A percentile compares a stretch with the other conserved stretches of the same genome.
Conservation (phyloP, 2,888 invertebrate genomes). For the Drosophila pullipes region DNA sequence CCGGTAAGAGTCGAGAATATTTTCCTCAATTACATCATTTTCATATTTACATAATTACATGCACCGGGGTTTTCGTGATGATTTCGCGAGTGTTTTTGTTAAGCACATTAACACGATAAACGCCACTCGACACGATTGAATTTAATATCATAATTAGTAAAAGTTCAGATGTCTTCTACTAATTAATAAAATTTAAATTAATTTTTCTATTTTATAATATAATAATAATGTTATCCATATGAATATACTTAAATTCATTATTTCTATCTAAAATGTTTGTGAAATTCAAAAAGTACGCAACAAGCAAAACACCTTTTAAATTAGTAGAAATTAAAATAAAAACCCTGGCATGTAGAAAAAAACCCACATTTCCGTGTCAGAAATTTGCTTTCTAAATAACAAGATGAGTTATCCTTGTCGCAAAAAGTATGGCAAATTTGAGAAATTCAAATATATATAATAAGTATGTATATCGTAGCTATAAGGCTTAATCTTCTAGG, state of each 20-base stretch:
- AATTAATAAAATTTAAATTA: neutral
- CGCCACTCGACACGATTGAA: neutral
- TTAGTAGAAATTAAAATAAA: too few species aligned
- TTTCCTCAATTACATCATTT: neutral
- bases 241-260: neutral
- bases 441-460: too few species aligned
- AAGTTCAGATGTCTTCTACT: neutral
- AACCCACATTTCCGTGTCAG: too few species aligned
- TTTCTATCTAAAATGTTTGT: neutral
- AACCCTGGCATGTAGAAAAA: accelerated
- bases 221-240: neutral
- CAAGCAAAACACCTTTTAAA: too few species aligned
- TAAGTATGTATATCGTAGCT: neutral
- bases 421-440: too few species aligned
- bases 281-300: neutral
- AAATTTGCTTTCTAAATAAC: too few species aligned
- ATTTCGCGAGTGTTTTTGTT: neutral
- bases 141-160: neutral
- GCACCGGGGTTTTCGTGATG: neutral
- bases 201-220: neutral
- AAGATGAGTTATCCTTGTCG: too few species aligned
- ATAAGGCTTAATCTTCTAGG: neutral
- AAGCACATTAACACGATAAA: neutral
- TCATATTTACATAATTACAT: neutral
- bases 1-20: neutral